Base-by-base conservation (phyloP, 2,113 vertebrate genomes). In the Coregonus clupeaformis region DNA sequence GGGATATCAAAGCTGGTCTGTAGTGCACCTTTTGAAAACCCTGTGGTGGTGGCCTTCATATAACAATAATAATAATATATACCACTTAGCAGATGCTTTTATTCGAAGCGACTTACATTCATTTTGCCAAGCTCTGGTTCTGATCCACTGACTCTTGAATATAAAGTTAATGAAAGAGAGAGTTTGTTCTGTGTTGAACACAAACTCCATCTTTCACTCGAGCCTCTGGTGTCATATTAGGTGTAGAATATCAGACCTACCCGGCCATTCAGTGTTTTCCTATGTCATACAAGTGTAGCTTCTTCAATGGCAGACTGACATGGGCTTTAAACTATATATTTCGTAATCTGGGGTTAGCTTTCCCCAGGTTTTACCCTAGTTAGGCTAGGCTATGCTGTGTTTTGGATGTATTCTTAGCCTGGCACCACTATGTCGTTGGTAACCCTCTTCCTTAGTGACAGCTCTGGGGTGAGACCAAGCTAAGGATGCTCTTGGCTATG, bases 81-180 rank as follows among this genome's bases (percentile, higher is more conserved):
- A 2, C 36, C 9, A 42, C 11, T 11, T 42, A 42, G 36, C 36
- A 11, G 36, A 42, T 42, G 2, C 9, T 42, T 42, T 42, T 42
- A 42, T 42, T 42, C 36, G 0, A 42, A 42, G n/a, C 9, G 36
- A 42, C 36, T 42, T 42, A 47, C n/a, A 68, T 25, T 68, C 11
- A 9, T 9, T 2, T 20, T 47, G 36, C 65, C 30, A 0, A 22
- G 24, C 67, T 69, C 66, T 42, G 27, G 32, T 22, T 68, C 32
- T 42, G 32, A 49, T 25, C 42, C 13, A 69, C 18, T 68, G 32
- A 30, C 27, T 67, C 65, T 5, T 67, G 18, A 36, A 32, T 67
- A 11, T 67, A 67, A 36, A 42, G 66, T n/a, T 42, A 68, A n/a
- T 45, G 29, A 68, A 30, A 45, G 67, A 69, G 67, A 49, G 20